Evolutionary conservation across 2,797 vertebrate species (phyloP).

Genomic region (Discoglossus pictus): DNA sequence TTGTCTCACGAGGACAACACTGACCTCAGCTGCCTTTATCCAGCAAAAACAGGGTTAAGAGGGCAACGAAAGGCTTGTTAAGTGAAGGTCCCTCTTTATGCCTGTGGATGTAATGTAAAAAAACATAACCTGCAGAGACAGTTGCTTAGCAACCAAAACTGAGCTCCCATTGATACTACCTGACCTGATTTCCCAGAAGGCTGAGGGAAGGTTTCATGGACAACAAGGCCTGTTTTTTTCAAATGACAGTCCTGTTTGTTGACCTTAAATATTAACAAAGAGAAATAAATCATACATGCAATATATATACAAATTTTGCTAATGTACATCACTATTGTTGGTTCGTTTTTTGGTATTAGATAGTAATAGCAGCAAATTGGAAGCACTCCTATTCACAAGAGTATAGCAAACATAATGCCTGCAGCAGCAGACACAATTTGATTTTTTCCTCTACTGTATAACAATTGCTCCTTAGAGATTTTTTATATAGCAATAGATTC

Average conservation of each 20-base stretch:
- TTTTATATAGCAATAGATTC: too few species aligned
- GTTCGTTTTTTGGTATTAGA: too few species aligned
- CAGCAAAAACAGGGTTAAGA: slow-evolving; percentile 25
- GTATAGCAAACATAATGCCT: too few species aligned
- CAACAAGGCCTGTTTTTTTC: slow-evolving; percentile 8
- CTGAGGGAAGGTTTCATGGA: slow-evolving; percentile 17
- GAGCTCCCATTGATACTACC: slow-evolving; percentile 33
- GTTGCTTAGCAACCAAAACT: slow-evolving; percentile 59
- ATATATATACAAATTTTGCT: too few species aligned
- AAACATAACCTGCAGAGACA: slow-evolving; percentile 50
- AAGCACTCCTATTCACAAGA: too few species aligned
- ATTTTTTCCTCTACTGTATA: too few species aligned
- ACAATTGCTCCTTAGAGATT: too few species aligned
- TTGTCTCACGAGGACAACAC: neutral
- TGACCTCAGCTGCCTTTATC: slow-evolving; percentile 6
- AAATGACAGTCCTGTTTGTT: neutral
- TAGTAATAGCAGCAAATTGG: too few species aligned
- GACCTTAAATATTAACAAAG: too few species aligned
- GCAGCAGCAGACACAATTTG: too few species aligned
- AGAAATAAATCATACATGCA: too few species aligned
- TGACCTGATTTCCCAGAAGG: slow-evolving; percentile 49
- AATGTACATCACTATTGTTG: too few species aligned
- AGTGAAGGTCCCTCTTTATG: slow-evolving; percentile 38
- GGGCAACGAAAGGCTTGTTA: slow-evolving; percentile 32
- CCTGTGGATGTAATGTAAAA: slow-evolving; percentile 51